Conservation (phyloP, 2,888 invertebrate species). For the Hirtodrosophila duncani region DNA sequence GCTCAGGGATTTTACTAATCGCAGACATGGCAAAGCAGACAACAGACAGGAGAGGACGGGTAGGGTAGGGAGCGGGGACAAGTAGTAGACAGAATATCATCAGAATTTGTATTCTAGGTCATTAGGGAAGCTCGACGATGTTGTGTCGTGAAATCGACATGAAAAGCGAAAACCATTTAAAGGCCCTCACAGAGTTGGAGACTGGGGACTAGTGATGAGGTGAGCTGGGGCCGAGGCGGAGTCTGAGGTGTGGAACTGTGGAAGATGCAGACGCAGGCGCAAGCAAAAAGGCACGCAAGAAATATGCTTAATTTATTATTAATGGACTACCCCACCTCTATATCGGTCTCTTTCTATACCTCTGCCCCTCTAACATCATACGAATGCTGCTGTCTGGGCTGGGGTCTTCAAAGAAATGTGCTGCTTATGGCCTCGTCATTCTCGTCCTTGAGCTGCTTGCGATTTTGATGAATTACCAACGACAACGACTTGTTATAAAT, state of each 20-base stretch:
- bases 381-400: too few relatives aligned
- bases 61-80: conserved; percentile 8
- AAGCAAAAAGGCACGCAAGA: conserved; percentile 23
- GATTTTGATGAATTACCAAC: conserved; percentile 31
- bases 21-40: conserved; percentile 15
- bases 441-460: conserved; percentile 15
- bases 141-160: background rate
- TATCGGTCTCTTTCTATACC: conserved; percentile 1
- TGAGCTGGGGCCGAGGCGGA: background rate
- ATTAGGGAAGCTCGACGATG: conserved; percentile 42
- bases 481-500: conserved; percentile 7
- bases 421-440: too few relatives aligned
- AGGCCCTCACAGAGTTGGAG: background rate
- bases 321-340: conserved; percentile 29
- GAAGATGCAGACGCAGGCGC: conserved; percentile 5
- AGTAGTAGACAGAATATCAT: conserved; percentile 28
- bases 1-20: conserved; percentile 44
- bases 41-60: conserved; percentile 17
- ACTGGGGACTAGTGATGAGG: background rate
- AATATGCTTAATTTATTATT: conserved; percentile 52
- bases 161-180: conserved; percentile 3
- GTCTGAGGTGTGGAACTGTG: background rate
- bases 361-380: too few relatives aligned
- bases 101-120: conserved; percentile 58
- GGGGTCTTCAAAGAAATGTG: too few relatives aligned